A percentile compares a stretch with the other conserved stretches of the same genome.
These are phyloP conservation scores for Tupaia chinensis DNA, from an alignment of 2,113 vertebrate genomes.

Conservation along the genomic window DNA sequence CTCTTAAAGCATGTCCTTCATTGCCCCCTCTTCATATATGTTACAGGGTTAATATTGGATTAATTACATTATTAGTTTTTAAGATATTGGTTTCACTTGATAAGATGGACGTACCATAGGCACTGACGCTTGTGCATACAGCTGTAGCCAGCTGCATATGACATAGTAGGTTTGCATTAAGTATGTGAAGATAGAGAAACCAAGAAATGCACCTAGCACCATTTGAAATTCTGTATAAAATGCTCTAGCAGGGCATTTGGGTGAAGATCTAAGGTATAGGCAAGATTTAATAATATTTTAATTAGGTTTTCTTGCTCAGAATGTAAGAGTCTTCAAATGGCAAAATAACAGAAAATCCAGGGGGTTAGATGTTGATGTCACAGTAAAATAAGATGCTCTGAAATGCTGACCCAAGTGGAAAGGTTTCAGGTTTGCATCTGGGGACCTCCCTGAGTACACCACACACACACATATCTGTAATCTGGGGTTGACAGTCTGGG, in stretches of 20 bases:
- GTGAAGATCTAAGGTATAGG: not conserved
- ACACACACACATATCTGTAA: too few species aligned
- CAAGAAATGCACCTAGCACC: not conserved
- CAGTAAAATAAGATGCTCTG: too few species aligned
- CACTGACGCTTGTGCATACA: not conserved
- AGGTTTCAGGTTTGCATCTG: too few species aligned
- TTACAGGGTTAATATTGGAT: not conserved
- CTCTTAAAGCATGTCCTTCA: not conserved
- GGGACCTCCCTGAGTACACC: too few species aligned
- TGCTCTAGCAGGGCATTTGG: not conserved
- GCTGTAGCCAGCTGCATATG: rapidly evolving
- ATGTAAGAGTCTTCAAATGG: not conserved
- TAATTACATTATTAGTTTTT: not conserved
- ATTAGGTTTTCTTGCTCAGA: not conserved
- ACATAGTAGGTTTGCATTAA: not conserved
- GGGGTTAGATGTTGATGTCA: too few species aligned
- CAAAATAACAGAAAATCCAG: not conserved
- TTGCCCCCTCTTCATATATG: not conserved
- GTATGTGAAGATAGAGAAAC: not conserved
- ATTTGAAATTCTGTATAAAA: not conserved
- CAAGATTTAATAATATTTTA: not conserved
- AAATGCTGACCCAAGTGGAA: too few species aligned
- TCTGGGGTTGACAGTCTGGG: too few species aligned
- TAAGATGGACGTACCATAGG: not conserved
- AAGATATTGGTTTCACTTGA: not conserved